Percentiles rank a stretch among this genome's conserved stretches.
Conservation (phyloP, 35 echinoderm and acorn worm genomes). For the Lytechinus pictus region DNA sequence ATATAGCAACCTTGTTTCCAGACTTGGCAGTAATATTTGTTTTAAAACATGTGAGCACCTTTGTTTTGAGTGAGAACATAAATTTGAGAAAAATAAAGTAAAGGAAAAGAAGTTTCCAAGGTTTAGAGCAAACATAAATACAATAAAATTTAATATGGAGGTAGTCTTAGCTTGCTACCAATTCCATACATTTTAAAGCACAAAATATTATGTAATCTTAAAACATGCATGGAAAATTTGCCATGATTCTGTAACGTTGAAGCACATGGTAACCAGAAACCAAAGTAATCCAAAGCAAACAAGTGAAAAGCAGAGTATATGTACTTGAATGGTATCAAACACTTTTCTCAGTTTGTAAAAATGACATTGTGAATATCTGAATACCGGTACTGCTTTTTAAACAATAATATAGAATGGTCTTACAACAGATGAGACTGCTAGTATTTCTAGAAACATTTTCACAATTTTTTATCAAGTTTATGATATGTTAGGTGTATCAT, state of each 20-base stretch:
- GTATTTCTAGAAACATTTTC: too few relatives aligned
- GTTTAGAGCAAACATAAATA: neutral
- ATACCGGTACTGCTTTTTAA: too few relatives aligned
- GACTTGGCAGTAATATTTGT: neutral
- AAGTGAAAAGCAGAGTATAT: too few relatives aligned
- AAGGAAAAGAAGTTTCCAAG: neutral
- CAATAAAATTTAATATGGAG: neutral
- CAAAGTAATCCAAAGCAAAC: too few relatives aligned
- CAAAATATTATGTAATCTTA: neutral
- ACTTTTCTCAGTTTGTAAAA: neutral
- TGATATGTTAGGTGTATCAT: too few relatives aligned
- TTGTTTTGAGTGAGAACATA: neutral
- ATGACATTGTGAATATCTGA: neutral
- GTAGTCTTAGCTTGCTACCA: neutral
- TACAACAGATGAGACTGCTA: too few relatives aligned
- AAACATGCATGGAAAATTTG: neutral
- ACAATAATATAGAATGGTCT: too few relatives aligned
- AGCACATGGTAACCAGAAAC: neutral
- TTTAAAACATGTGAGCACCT: neutral
- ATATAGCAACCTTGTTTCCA: neutral
- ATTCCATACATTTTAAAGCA: neutral
- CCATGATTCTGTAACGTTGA: neutral
- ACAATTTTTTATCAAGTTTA: too few relatives aligned
- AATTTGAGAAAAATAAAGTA: neutral
- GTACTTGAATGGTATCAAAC: too few relatives aligned